Evolutionary conservation across 2,888 invertebrate genomes (phyloP), one percentile per base, ranked within the genome.

Genomic region (Cheilosia grossa): DNA sequence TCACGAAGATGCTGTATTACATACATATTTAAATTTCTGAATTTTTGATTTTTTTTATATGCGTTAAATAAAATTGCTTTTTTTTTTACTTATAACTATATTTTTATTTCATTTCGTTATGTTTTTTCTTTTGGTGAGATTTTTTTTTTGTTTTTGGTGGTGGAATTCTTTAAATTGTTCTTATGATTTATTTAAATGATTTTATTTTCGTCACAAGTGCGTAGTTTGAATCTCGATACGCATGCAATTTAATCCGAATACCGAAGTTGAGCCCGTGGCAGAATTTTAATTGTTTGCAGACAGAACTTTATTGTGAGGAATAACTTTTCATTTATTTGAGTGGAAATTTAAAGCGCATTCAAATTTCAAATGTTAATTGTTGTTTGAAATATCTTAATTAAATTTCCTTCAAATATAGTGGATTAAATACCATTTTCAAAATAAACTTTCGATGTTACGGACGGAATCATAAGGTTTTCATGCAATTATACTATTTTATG

Each of bases 1-100:
- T 83, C 83, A 83, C 83, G 80, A 80, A 73, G 53, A 80, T 74
- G 69, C 69, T 83, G 61, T 53, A 51, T 74, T 59, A n/a, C 42
- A 59, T 69, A 42, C 54, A 47, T 61, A 51, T 54, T 58, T 61
- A 30, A 47, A 49, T 53, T 58, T 47, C 21, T 54, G 33, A 15
- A 27, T 67, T 74, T 58, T 40, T 49, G 17, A 2, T 27, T 44
- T 58, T 37, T 53, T 40, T 51, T 74, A 21, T 42, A 70, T 79
- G 74, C 61, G 44, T 69, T 70, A 63, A 78, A 78, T 78, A 78
- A 78, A 78, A 33, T 30, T 67, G 10, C 47, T 19, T 56, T 33
- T 15, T 47, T 70, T 69, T 63, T 24, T 53, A 63, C 24, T 78
- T 49, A 2, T 27, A 10, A 40, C 47, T 59, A 24, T 37, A 47